phyloP scores from a whole-genome alignment of 2,888 invertebrate genomes.

The Acrobasis suavella region DNA sequence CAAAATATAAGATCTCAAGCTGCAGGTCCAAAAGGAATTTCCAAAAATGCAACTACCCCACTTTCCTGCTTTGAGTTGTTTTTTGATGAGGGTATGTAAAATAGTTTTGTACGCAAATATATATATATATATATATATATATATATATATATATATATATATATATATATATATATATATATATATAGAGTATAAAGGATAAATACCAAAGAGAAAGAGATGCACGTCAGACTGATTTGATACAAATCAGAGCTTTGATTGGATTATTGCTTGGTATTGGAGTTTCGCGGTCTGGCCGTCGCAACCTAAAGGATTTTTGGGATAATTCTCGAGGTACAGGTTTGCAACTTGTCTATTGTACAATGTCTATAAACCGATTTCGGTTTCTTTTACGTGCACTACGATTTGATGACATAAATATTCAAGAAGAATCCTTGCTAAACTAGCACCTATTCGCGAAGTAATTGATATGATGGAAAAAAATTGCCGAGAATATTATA shows the following conservation, averaged over 20 bases:
- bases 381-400: no score
- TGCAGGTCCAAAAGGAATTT: neutral
- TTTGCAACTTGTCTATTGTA: constrained; percentile 1
- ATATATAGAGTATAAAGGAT: neutral
- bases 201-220: constrained; percentile 8
- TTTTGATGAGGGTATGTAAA: neutral
- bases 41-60: neutral
- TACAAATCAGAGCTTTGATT: constrained; percentile 12
- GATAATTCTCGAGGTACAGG: constrained; percentile 5
- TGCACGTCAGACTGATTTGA: neutral
- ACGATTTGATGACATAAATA: constrained; percentile 27
- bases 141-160: no score
- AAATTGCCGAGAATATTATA: constrained; percentile 16
- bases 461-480: constrained; percentile 26
- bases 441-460: constrained; percentile 26
- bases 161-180: no score
- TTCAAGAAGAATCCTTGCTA: constrained; percentile 24
- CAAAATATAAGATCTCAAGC: no score
- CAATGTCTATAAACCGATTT: no score
- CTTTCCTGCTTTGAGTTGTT: neutral
- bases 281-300: neutral
- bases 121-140: no score
- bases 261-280: constrained; percentile 13
- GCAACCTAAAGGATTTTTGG: constrained; percentile 17
- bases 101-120: neutral